Evolutionary conservation across 2,888 invertebrate species (phyloP), one percentile per base, ranked within the genome.

Genomic region (Argynnis bischoffii): DNA sequence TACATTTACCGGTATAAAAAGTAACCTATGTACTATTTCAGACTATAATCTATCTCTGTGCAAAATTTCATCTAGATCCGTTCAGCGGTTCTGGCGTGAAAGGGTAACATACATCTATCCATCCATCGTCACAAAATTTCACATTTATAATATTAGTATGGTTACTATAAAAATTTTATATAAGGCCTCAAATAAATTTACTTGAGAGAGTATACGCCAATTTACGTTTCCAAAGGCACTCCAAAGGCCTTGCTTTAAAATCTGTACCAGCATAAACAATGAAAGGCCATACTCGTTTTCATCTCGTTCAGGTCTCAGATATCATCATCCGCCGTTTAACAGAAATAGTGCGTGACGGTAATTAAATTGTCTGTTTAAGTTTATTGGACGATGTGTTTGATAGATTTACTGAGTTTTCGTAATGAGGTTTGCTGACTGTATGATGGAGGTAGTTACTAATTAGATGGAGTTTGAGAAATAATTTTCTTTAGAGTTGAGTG

Each of bases 281-380:
- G 71, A 71, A 71, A 71, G 71, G 71, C 64, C 69, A 65, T 41
- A 55, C 55, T 59, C 66, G 63, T 67, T 69, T 65, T 64, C 63
- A 68, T 69, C 71, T 64, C 50, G 55, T 50, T 55, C 64, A 56
- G 18, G 13, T 1, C 18, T 31, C 60, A 11, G 70, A 70, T 70
- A 70, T 16, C 48, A 70, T 70, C 70, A 61, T 63, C 64, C 69
- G 69, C 55, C 53, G 68, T 61, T 64, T 50, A 26, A 15, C 64
- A 26, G 67, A 71, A 71, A 71, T 71, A 71, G 71, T 63, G 69
- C 71, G 69, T 69, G 69, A 71, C 66, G 48, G 55, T 65, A 67
- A 71, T 69, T 69, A 69, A 67, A 55, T 59, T 66, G 69, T 69
- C 64, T 18, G 57, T 55, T 67, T 51, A 69, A 55, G 16, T 69